Evolutionary conservation across 53 echinoderm and acorn worm genomes (phyloP).

Genomic region (Crossaster papposus): DNA sequence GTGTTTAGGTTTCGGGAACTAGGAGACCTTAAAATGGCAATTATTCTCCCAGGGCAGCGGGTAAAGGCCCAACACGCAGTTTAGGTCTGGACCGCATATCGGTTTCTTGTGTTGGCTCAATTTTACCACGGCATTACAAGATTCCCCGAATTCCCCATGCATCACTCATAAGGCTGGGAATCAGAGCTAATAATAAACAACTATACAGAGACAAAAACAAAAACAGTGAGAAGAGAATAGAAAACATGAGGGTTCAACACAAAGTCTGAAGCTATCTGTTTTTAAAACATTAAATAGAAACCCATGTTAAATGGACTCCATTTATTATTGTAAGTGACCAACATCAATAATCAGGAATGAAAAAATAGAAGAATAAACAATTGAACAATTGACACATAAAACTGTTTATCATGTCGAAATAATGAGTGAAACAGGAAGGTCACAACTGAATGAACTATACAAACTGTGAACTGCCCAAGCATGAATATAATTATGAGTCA

Average conservation of each 20-base stretch:
- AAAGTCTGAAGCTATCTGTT: neutral
- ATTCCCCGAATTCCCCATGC: slow-evolving; percentile 50
- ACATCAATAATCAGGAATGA: neutral
- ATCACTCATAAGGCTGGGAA: slow-evolving; percentile 33
- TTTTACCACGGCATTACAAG: slow-evolving; percentile 36
- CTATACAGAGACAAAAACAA: neutral
- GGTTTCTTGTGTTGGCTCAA: slow-evolving; percentile 25
- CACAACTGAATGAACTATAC: slow-evolving; percentile 24
- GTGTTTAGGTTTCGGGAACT: slow-evolving; percentile 45
- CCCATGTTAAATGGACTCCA: no score
- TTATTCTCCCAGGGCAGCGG: slow-evolving; percentile 2
- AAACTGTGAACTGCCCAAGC: neutral
- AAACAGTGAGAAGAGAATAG: neutral
- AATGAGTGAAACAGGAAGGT: neutral
- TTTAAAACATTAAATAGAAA: neutral
- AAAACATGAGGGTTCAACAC: neutral
- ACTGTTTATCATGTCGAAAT: slow-evolving; percentile 1
- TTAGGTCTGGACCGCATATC: neutral
- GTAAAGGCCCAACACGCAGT: neutral
- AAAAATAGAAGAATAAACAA: neutral
- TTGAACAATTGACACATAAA: no score
- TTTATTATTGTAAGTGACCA: no score
- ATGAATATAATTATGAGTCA: slow-evolving; percentile 36
- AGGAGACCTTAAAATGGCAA: neutral
- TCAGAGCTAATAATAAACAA: slow-evolving; percentile 28